Conservation (phyloP, 2,888 invertebrate genomes). For the Spilosoma lubricipeda region DNA sequence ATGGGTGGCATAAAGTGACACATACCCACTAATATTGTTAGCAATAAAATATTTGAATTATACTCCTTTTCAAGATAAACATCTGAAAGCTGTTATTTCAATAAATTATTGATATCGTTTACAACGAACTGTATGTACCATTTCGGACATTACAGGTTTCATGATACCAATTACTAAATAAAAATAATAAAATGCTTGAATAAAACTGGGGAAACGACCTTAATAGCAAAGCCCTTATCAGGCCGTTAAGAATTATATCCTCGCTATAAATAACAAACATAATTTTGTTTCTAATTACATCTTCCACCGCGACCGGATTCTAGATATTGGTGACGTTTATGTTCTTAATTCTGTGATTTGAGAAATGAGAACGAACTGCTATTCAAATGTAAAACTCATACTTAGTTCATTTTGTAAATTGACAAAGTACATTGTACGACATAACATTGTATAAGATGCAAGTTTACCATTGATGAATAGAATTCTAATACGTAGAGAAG, state of each 20-base stretch:
- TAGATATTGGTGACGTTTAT: slow-evolving; percentile 33
- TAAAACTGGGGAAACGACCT: slow-evolving; percentile 47
- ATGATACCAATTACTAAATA: slow-evolving; percentile 51
- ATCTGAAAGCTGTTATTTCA: slow-evolving; percentile 5
- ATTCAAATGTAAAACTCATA: background rate
- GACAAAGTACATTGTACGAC: background rate
- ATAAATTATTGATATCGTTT: slow-evolving; percentile 17
- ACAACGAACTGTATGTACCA: background rate
- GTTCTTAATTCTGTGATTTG: slow-evolving; percentile 26
- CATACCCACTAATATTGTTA: background rate
- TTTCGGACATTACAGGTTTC: slow-evolving; percentile 31
- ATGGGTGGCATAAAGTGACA: background rate
- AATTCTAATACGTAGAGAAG: no score
- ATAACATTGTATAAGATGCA: background rate
- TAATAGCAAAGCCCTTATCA: slow-evolving; percentile 51
- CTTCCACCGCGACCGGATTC: slow-evolving; percentile 40
- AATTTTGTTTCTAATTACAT: slow-evolving; percentile 51
- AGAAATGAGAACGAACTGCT: background rate
- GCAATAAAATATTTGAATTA: background rate
- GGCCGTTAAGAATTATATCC: slow-evolving; percentile 51
- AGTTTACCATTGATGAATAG: background rate
- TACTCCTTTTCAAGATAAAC: slow-evolving; percentile 1
- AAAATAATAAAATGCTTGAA: slow-evolving; percentile 45
- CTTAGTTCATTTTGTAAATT: background rate
- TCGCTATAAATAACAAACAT: slow-evolving; percentile 37